phyloP scores from a whole-genome alignment of 2,797 vertebrate genomes.

The Petrocephalus schoutedeni region DNA sequence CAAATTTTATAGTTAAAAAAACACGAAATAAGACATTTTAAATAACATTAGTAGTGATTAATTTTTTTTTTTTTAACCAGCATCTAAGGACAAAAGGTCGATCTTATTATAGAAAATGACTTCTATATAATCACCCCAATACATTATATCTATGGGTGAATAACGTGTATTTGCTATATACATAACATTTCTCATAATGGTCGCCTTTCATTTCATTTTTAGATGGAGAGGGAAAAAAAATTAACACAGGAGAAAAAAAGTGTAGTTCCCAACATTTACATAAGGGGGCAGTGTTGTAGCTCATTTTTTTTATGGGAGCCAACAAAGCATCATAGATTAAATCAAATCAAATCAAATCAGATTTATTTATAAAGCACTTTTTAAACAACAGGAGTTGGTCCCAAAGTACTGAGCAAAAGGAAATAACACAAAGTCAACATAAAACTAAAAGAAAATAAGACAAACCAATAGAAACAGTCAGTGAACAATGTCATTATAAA shows the following conservation, averaged over 20 bases:
- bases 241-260: not conserved
- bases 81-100: not conserved
- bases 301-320: not conserved
- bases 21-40: not conserved
- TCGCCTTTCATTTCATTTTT: not conserved
- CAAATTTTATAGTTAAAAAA: not conserved
- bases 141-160: not conserved
- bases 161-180: not conserved
- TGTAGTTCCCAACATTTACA: not conserved
- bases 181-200: not conserved
- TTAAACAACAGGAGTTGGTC: too few species aligned
- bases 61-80: not conserved
- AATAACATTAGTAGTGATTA: not conserved
- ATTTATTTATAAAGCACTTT: too few species aligned
- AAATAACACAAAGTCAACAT: too few species aligned
- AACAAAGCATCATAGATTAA: not conserved
- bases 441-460: too few species aligned
- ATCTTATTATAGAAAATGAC: not conserved
- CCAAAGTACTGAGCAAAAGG: too few species aligned
- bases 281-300: not conserved
- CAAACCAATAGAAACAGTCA: too few species aligned
- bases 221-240: not conserved
- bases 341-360: too few species aligned
- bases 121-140: not conserved
- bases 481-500: too few species aligned